These are phyloP conservation scores for Lamellibrachia columna DNA, from an alignment of 2,888 invertebrate genomes.

Conservation along the genomic window DNA sequence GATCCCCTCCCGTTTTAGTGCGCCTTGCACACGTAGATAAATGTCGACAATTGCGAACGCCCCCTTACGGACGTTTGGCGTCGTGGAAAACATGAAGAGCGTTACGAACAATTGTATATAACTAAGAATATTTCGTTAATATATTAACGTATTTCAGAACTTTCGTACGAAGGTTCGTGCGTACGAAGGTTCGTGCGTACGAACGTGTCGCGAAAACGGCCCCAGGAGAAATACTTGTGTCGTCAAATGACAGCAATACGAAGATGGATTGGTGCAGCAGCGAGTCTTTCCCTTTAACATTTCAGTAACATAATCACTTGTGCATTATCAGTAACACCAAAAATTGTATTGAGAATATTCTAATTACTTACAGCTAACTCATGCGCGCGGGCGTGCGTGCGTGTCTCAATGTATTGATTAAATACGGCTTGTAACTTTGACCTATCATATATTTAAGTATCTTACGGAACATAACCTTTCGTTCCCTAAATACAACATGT, in stretches of 20 bases:
- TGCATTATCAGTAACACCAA: not conserved
- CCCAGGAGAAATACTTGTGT: not conserved
- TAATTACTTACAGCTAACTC: not conserved
- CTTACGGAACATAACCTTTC: not conserved
- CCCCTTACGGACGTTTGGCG: too few species aligned
- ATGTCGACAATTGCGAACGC: too few species aligned
- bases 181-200: too few species aligned
- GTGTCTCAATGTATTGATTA: not conserved
- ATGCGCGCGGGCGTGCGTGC: not conserved
- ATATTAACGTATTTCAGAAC: too few species aligned
- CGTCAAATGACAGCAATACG: slow-evolving; percentile 1
- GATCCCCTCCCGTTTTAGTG: too few species aligned
- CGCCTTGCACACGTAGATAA: too few species aligned
- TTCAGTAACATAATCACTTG: not conserved
- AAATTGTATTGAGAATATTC: not conserved
- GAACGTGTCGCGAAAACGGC: not conserved
- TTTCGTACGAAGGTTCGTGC: too few species aligned
- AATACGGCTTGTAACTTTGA: not conserved
- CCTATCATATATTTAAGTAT: not conserved
- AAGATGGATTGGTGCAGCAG: not conserved
- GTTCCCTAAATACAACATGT: not conserved
- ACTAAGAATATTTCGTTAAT: too few species aligned
- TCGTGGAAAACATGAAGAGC: too few species aligned
- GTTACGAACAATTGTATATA: too few species aligned
- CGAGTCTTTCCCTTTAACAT: not conserved